Percentiles rank a stretch among this genome's conserved stretches.
Evolutionary conservation across 2,113 vertebrate species (phyloP).

Genomic region (Fulica atra): DNA sequence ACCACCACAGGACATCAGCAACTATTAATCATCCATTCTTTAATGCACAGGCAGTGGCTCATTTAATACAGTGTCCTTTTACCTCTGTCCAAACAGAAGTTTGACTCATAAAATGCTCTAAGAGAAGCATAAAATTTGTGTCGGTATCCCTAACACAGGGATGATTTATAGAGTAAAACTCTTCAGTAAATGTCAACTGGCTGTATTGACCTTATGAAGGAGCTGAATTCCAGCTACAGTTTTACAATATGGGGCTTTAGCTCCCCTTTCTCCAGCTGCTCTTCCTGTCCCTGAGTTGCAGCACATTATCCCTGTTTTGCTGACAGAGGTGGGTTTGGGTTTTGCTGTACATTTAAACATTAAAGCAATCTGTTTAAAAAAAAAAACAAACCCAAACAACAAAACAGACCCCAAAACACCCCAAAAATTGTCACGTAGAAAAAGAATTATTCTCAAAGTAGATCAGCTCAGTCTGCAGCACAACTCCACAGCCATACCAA

Average conservation of each 20-base stretch:
- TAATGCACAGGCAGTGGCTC: background rate
- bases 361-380: background rate
- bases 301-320: background rate
- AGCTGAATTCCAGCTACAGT: background rate
- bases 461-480: background rate
- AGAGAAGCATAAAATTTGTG: background rate
- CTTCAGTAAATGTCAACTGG: background rate
- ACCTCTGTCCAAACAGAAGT: background rate
- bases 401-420: background rate
- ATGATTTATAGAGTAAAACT: background rate
- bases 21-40: constrained; percentile 4
- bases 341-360: background rate
- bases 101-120: background rate
- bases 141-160: background rate
- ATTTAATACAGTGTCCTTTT: background rate
- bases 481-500: background rate
- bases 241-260: background rate
- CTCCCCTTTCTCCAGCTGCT: background rate
- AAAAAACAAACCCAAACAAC: too few relatives aligned
- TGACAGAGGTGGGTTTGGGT: background rate
- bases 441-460: background rate
- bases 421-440: background rate
- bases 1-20: background rate
- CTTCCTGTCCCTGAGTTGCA: background rate
- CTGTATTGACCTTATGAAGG: background rate